phyloP scores from a whole-genome alignment of 2,113 vertebrate genomes.

The Lamprotornis superbus region DNA sequence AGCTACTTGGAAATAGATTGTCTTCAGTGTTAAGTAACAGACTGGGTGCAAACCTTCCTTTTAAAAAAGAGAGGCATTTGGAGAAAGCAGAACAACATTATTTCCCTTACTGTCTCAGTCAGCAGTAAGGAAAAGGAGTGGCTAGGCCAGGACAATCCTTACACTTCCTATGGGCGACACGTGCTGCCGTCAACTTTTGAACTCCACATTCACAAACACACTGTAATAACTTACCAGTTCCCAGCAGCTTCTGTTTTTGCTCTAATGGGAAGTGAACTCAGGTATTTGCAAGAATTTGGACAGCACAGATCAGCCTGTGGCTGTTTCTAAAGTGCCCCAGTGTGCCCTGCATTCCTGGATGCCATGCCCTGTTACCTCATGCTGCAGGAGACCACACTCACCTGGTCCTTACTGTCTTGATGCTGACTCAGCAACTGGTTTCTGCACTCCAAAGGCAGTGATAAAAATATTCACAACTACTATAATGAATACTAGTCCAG shows the following conservation, averaged over 20 bases:
- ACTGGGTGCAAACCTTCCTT: neutral
- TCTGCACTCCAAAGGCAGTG: slow-evolving; percentile 95
- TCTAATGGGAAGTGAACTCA: neutral
- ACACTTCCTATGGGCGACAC: neutral
- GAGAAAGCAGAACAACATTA: neutral
- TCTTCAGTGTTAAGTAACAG: neutral
- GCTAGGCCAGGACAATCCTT: neutral
- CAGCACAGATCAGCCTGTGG: neutral
- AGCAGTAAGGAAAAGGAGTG: neutral
- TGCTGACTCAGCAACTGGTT: slow-evolving; percentile 43
- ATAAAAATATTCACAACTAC: slow-evolving; percentile 96
- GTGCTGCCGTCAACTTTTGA: neutral
- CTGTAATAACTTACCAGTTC: neutral
- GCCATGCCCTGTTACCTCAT: rapidly evolving
- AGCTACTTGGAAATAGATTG: neutral
- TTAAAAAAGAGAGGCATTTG: neutral
- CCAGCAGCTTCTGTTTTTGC: neutral
- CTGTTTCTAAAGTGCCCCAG: neutral
- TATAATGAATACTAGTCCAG: slow-evolving; percentile 91
- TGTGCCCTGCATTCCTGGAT: neutral
- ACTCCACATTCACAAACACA: neutral
- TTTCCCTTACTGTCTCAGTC: neutral
- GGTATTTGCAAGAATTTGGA: neutral
- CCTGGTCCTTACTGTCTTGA: slow-evolving; percentile 52
- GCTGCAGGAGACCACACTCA: slow-evolving; percentile 24